These are phyloP conservation scores for Fragum whitleyi DNA, from an alignment of 2,888 invertebrate genomes.

Conservation along the genomic window DNA sequence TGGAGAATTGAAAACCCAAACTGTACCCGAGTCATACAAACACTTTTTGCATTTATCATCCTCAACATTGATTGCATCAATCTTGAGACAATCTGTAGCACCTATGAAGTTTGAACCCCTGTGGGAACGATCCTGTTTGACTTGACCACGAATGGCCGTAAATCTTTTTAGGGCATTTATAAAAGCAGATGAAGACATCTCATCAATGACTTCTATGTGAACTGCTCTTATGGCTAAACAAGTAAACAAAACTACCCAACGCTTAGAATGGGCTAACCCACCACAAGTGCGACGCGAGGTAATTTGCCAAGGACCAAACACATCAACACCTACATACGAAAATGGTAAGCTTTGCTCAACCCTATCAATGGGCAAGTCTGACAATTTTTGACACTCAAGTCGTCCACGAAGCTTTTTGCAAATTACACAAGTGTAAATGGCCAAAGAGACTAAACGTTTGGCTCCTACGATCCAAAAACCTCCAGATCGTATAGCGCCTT, in stretches of 20 bases:
- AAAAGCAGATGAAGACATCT: slow-evolving; percentile 33
- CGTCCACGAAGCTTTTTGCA: slow-evolving; percentile 48
- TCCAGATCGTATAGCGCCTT: slow-evolving; percentile 56
- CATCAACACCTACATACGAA: slow-evolving; percentile 54
- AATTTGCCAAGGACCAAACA: slow-evolving; percentile 60
- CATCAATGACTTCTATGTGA: slow-evolving; percentile 61
- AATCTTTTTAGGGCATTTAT: slow-evolving; percentile 44
- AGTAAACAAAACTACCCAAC: slow-evolving; percentile 58
- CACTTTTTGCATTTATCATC: slow-evolving; percentile 9
- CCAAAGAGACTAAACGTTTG: slow-evolving; percentile 42
- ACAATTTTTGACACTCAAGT: slow-evolving; percentile 40
- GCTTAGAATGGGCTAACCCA: not conserved
- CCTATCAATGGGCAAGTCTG: slow-evolving; percentile 52
- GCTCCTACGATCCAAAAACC: slow-evolving; percentile 60
- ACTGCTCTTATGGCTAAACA: slow-evolving; percentile 53
- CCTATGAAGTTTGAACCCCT: slow-evolving; percentile 54
- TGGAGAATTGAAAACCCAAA: slow-evolving; percentile 52
- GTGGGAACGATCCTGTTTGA: slow-evolving; percentile 43
- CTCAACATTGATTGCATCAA: slow-evolving; percentile 38
- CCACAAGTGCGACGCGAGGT: slow-evolving; percentile 35
- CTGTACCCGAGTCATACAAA: not conserved
- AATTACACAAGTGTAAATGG: slow-evolving; percentile 42
- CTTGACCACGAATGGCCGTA: slow-evolving; percentile 34
- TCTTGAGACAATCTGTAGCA: too few species aligned
- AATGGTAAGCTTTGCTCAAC: slow-evolving; percentile 50